Conservation (phyloP, 53 echinoderm and acorn worm species). For the Zoroaster sp. region DNA sequence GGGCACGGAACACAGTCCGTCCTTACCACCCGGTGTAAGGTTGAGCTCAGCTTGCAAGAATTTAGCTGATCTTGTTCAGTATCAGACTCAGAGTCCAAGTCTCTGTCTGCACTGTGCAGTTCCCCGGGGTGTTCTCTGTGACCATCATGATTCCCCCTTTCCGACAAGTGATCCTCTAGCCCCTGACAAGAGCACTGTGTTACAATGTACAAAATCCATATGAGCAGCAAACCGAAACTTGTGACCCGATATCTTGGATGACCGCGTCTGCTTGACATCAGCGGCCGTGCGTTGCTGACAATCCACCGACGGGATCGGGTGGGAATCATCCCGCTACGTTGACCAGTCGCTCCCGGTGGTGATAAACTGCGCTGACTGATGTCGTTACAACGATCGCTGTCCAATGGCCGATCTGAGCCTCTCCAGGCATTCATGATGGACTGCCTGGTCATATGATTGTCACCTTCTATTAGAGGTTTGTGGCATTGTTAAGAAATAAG, state of each 20-base stretch:
- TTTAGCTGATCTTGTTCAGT: background rate
- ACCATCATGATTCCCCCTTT: background rate
- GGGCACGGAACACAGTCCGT: slow-evolving; percentile 34
- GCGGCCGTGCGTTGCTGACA: background rate
- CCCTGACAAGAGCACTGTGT: slow-evolving; percentile 19
- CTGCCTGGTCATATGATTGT: slow-evolving; percentile 38
- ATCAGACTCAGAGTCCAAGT: background rate
- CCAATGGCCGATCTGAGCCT: background rate
- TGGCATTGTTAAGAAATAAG: slow-evolving; percentile 2
- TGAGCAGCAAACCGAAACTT: background rate
- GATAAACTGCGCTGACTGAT: background rate
- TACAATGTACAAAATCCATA: slow-evolving; percentile 17
- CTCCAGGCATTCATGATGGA: slow-evolving; percentile 14
- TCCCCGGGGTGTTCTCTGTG: background rate
- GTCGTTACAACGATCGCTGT: background rate
- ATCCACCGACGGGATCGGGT: background rate
- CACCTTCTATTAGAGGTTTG: slow-evolving; percentile 12
- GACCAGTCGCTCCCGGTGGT: background rate
- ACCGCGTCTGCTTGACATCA: background rate
- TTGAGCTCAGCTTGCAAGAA: slow-evolving; percentile 14
- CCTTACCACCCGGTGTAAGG: background rate
- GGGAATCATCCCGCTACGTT: background rate
- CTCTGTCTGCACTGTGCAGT: background rate
- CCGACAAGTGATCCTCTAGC: background rate
- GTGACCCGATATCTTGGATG: background rate